A percentile compares a stretch with the other conserved stretches of the same genome.
These are phyloP conservation scores for Embidobia sp. DNA, from an alignment of 2,888 invertebrate genomes.

Conservation along the genomic window DNA sequence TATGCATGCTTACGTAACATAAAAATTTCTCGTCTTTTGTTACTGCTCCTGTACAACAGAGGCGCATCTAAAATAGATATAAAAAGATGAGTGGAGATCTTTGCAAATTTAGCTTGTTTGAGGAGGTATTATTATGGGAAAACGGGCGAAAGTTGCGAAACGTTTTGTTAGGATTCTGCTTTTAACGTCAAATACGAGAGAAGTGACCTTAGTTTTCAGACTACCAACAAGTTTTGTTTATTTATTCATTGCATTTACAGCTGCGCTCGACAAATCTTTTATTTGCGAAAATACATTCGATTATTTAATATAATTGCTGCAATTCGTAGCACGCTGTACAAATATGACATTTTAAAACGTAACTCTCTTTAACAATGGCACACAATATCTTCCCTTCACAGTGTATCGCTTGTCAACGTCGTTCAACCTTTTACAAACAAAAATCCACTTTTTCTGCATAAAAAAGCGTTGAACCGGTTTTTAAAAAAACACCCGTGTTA, in stretches of 20 bases:
- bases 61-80: not conserved
- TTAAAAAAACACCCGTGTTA: not conserved
- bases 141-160: conserved; percentile 1
- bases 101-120: conserved; percentile 10
- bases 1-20: not conserved
- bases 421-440: conserved; percentile 3
- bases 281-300: not conserved
- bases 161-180: conserved; percentile 1
- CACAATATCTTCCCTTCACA: conserved; percentile 12
- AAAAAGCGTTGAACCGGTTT: not conserved
- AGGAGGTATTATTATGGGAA: conserved; percentile 2
- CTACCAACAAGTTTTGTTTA: not conserved
- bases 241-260: not conserved
- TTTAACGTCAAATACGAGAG: not conserved
- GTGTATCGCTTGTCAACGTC: conserved; percentile 1
- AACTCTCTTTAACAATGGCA: conserved; percentile 4
- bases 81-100: conserved; percentile 4
- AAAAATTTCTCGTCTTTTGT: conserved; percentile 12
- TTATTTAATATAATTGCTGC: not conserved
- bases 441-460: not conserved
- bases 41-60: not conserved
- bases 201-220: not conserved
- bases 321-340: not conserved
- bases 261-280: not conserved
- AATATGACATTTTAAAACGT: conserved; percentile 8